These are phyloP conservation scores for Microctenopoma stevenorrisi DNA, from an alignment of 2,797 vertebrate species.

Conservation along the genomic window DNA sequence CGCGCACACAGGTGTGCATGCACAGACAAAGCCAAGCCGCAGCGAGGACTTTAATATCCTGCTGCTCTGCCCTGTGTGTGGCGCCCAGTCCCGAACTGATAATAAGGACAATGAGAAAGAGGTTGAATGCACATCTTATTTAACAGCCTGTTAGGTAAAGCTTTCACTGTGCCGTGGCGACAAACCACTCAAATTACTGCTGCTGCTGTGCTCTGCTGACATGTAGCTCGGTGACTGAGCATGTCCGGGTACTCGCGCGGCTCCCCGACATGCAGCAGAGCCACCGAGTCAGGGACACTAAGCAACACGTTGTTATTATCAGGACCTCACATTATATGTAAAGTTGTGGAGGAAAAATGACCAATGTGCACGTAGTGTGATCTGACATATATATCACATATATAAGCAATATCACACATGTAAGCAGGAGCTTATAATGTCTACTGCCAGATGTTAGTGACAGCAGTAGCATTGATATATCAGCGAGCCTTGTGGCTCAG, in stretches of 20 bases:
- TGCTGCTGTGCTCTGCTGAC: slow-evolving; percentile 39
- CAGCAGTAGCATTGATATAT: not conserved
- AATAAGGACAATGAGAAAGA: slow-evolving; percentile 46
- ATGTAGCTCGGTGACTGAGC: slow-evolving; percentile 36
- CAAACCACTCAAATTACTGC: slow-evolving; percentile 55
- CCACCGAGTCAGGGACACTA: too few relatives aligned
- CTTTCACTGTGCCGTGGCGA: slow-evolving; percentile 41
- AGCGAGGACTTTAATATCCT: slow-evolving; percentile 31
- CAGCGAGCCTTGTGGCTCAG: not conserved
- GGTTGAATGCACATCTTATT: slow-evolving; percentile 65
- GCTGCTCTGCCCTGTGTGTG: slow-evolving; percentile 17
- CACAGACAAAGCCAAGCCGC: not conserved
- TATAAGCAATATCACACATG: too few relatives aligned
- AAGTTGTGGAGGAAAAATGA: too few relatives aligned
- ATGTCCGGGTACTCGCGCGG: slow-evolving; percentile 30
- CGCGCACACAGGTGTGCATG: not conserved
- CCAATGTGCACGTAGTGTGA: too few relatives aligned
- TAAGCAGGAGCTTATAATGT: not conserved
- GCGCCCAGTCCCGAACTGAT: slow-evolving; percentile 30
- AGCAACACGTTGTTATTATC: too few relatives aligned
- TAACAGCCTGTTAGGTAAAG: slow-evolving; percentile 67
- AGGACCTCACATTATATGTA: too few relatives aligned
- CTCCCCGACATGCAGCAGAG: not conserved
- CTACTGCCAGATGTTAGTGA: not conserved
- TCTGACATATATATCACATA: too few relatives aligned